Base-by-base conservation (phyloP, 2,113 vertebrate species). In the Hymenochirus boettgeri region DNA sequence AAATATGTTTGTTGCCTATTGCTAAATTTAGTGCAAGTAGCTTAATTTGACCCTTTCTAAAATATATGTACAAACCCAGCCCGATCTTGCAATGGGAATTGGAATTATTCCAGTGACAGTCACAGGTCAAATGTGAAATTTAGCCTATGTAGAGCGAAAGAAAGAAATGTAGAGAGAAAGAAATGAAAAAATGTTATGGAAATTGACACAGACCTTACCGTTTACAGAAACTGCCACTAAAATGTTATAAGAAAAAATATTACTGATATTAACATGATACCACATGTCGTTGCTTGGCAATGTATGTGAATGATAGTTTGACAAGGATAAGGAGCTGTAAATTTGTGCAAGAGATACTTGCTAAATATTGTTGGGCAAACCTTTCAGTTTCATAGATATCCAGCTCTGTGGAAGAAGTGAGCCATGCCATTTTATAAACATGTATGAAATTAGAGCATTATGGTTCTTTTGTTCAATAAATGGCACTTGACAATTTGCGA, bases 81-180 rank as follows among this genome's bases (percentile, higher is more conserved):
- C 6, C 24, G 42, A 24, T 21, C 26, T 39, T 54, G 53, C 37
- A 52, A 13, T 17, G 22, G 17, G 26, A 37, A 52, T 26, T 42
- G 12, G 50, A 54, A 31, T 54, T 54, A 17, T 63, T 54, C 31
- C 25, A 42, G 7, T 54, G 33, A 53, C 53, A 62, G 50, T 26
- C 51, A 53, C 53, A 62, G 61, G 61, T 62, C 61, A 62, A 25
- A 42, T 27, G 37, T 54, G 22, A 54, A 26, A 26, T 17, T 12
- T 24, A 17, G 23, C 6, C 7, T 29, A 50, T 27, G n/a, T 29
- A 23, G 10, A 22, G 27, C 12, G 13, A 63, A 63, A 54, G 15
- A 25, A 37, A 45, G n/a, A n/a, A n/a, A n/a, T n/a, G n/a, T n/a
- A 23, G 10, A 22, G 27, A 19, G 13, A 63, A 63, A 54, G 15